phyloP scores from a whole-genome alignment of 2,113 vertebrate genomes.

The Cyprinodon brontotheroides region DNA sequence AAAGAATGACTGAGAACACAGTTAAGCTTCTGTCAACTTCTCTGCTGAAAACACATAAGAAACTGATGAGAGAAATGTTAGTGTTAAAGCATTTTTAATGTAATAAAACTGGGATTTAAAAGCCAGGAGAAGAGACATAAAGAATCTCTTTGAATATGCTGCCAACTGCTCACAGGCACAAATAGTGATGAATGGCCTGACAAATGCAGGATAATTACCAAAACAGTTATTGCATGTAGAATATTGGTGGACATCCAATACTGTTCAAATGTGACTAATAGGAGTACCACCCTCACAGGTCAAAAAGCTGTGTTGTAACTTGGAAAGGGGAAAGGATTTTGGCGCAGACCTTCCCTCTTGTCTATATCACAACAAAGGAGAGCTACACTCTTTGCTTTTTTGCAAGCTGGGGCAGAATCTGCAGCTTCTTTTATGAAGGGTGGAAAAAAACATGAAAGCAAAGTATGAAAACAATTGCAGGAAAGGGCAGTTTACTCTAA shows the following conservation, averaged over 20 bases:
- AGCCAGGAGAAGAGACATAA: not conserved
- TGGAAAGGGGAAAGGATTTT: slow-evolving; percentile 41
- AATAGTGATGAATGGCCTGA: slow-evolving; percentile 30
- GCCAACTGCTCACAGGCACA: slow-evolving; percentile 47
- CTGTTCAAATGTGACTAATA: slow-evolving; percentile 2
- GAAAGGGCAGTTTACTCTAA: slow-evolving; percentile 2
- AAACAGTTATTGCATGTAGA: slow-evolving; percentile 1
- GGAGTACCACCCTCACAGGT: slow-evolving; percentile 5
- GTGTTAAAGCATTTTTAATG: not conserved
- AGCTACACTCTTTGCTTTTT: not conserved
- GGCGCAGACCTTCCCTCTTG: slow-evolving; percentile 5
- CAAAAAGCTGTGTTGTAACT: slow-evolving; percentile 34
- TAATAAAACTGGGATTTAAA: slow-evolving; percentile 6
- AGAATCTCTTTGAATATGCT: slow-evolving; percentile 26
- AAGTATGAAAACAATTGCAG: slow-evolving; percentile 14
- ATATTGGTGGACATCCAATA: slow-evolving; percentile 29
- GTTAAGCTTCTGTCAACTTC: slow-evolving; percentile 1
- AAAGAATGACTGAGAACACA: slow-evolving; percentile 1
- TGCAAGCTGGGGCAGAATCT: slow-evolving; percentile 31
- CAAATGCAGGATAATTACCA: slow-evolving; percentile 23
- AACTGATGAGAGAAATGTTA: not conserved
- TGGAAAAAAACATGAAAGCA: slow-evolving; percentile 2
- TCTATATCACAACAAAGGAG: slow-evolving; percentile 35
- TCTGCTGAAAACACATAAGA: not conserved
- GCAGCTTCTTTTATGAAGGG: not conserved